Evolutionary conservation across 2,888 invertebrate species (phyloP), one percentile per base, ranked within the genome.

Genomic region (Acrocyrtus sp.): DNA sequence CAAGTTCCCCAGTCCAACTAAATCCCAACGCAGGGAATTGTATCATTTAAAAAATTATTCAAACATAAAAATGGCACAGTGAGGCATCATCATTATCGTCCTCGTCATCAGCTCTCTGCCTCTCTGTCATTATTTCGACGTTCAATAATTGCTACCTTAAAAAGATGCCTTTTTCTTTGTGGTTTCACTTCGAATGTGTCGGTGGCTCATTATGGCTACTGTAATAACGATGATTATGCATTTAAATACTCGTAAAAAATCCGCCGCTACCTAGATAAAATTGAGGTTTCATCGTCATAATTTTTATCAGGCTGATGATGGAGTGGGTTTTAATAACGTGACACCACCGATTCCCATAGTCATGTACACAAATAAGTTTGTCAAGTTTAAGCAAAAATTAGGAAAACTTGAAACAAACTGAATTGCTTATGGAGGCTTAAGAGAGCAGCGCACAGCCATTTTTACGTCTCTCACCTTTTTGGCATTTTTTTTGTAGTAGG

Each of bases 201-300:
- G 45, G 26, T 10, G 43, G 43, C 57, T 57, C 57, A 57, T 57
- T 57, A 24, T 21, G 12, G 19, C n/a, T n/a, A n/a, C n/a, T 45
- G 26, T 17, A 34, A 34, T 34, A 5, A 34, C 12, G 34, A 51
- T 54, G 39, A 54, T 43, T 21, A 24, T 22, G 57, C 27, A 57
- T 41, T 57, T 57, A 57, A 57, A 57, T 26, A 26, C 57, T 57
- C 57, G 17, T 57, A 57, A 57, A 57, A 57, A 43, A 24, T 57
- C 6, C n/a, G 56, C 34, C 34, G 34, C 34, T 56, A 56, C 56
- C 24, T 22, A 56, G 17, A 56, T 41, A 34, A 41, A 41, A 34
- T 39, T 56, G 53, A 39, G 39, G 56, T 12, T 34, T 57, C 43
- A 45, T 24, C 57, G 34, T n/a, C 3, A 26, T 34, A 22, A n/a